Conservation (phyloP, 2,113 vertebrate species). For the Melanerpes formicivorus region DNA sequence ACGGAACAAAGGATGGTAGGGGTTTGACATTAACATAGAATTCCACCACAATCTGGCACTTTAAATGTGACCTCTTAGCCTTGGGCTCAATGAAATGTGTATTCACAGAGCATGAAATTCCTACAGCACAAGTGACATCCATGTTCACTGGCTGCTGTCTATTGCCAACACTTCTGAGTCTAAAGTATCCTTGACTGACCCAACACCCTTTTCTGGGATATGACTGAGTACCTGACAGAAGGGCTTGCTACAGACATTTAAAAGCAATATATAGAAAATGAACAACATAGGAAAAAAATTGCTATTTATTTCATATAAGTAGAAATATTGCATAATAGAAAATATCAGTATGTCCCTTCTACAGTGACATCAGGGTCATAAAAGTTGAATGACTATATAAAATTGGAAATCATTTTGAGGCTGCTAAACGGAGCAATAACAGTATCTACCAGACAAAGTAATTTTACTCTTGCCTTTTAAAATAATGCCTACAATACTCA, state of each 20-base stretch:
- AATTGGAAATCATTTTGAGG: constrained; percentile 4
- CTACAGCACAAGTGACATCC: not conserved
- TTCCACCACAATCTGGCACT: not conserved
- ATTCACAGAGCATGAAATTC: not conserved
- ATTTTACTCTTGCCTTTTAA: not conserved
- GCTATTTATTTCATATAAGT: not conserved
- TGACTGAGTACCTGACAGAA: not conserved
- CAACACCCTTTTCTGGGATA: not conserved
- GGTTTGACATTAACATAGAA: not conserved
- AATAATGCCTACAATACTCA: not conserved
- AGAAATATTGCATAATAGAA: not conserved
- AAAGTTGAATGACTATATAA: not conserved
- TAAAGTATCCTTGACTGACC: not conserved
- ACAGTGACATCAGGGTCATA: not conserved
- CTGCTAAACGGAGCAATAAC: not conserved
- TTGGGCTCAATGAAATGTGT: not conserved
- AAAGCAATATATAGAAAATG: not conserved
- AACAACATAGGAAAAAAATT: not conserved
- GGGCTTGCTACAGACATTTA: not conserved
- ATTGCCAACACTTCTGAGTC: not conserved
- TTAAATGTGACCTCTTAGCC: not conserved
- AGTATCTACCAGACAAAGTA: not conserved
- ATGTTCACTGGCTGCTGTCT: not conserved
- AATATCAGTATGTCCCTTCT: not conserved
- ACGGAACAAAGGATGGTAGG: fast-evolving